These are phyloP conservation scores for Phenganax marumi DNA, from an alignment of 92 coral and sea anemone genomes.

Conservation along the genomic window DNA sequence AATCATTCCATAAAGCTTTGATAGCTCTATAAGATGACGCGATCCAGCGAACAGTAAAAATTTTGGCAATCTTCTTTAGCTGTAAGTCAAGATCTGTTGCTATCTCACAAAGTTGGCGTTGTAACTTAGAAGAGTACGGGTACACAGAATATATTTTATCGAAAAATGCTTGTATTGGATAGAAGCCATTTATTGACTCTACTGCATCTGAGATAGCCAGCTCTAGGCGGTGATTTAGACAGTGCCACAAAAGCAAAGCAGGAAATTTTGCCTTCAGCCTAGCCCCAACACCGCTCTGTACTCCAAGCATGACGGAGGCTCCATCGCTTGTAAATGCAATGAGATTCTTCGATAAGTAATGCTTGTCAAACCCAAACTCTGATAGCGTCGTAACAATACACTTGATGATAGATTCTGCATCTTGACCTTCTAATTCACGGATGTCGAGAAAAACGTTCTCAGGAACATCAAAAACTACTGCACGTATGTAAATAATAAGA, in stretches of 20 bases:
- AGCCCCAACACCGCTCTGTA: neutral
- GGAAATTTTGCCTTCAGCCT: neutral
- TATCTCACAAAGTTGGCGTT: neutral
- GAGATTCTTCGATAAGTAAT: neutral
- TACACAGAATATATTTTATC: constrained; percentile 1
- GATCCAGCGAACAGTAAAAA: constrained; percentile 11
- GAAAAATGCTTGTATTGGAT: neutral
- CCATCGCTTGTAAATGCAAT: constrained; percentile 1
- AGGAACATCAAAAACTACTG: neutral
- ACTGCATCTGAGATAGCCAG: constrained; percentile 13
- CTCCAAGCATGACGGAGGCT: neutral
- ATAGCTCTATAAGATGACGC: neutral
- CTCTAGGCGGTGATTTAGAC: neutral
- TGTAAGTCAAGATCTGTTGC: neutral
- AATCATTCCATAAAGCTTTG: neutral
- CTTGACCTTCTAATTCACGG: neutral
- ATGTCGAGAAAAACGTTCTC: constrained; percentile 2
- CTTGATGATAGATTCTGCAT: neutral
- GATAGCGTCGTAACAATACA: neutral
- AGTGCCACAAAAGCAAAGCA: no score
- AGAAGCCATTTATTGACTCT: neutral
- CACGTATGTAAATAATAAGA: neutral
- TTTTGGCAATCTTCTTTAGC: neutral
- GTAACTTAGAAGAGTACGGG: neutral
- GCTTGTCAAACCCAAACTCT: neutral